These are phyloP conservation scores for Henicopernis longicauda DNA, from an alignment of 2,113 vertebrate species.

Conservation along the genomic window DNA sequence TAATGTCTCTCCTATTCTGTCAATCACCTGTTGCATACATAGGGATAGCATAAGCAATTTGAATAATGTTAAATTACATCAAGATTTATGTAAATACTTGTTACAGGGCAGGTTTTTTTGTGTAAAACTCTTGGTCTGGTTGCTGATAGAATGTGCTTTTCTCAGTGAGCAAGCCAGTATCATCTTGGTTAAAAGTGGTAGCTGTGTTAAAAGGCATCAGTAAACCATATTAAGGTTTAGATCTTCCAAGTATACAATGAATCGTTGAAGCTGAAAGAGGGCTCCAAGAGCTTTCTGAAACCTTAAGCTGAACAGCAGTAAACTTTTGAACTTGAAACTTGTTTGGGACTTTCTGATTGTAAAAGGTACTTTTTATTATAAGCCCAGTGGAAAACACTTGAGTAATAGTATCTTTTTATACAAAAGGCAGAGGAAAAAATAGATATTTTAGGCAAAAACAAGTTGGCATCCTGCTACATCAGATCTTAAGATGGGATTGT, in stretches of 20 bases:
- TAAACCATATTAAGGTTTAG: not conserved
- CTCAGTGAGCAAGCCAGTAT: not conserved
- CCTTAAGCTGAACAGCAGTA: not conserved
- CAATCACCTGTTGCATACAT: not conserved
- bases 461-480: not conserved
- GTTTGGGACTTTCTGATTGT: constrained; percentile 26
- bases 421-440: not conserved
- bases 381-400: constrained; percentile 6
- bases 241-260: not conserved
- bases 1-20: not conserved
- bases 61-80: not conserved
- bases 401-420: not conserved
- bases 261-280: not conserved
- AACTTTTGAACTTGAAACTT: constrained; percentile 26
- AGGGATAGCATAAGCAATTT: not conserved
- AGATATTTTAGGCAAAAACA: not conserved
- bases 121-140: not conserved
- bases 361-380: constrained; percentile 35
- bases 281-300: not conserved
- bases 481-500: not conserved
- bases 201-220: not conserved
- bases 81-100: not conserved
- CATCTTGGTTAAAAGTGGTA: rapidly evolving
- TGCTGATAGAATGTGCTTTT: not conserved
- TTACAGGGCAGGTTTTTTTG: not conserved